A percentile compares a stretch with the other conserved stretches of the same genome.
phyloP scores from a whole-genome alignment of 2,797 vertebrate species.

The Harpagifer antarcticus region DNA sequence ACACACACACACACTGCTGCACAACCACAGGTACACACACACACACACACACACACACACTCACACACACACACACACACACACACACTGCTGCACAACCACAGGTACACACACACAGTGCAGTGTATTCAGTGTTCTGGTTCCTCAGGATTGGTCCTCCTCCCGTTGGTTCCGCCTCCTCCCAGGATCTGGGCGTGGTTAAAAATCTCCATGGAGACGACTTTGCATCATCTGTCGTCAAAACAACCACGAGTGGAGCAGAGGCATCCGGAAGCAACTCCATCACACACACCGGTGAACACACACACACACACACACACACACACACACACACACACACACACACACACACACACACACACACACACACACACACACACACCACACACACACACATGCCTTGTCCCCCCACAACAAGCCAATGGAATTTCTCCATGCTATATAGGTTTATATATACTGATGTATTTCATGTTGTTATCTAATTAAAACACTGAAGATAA shows the following conservation, averaged over 20 bases:
- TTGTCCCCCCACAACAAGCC: too few species aligned
- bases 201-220: slow-evolving; percentile 92
- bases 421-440: too few species aligned
- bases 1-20: slow-evolving; percentile 84
- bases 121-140: too few species aligned
- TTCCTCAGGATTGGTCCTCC: slow-evolving; percentile 35
- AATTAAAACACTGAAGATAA: too few species aligned
- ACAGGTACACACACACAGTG: not conserved
- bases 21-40: slow-evolving; percentile 43
- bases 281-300: too few species aligned
- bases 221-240: slow-evolving; percentile 79
- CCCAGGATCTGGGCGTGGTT: slow-evolving; percentile 91
- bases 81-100: slow-evolving; percentile 68
- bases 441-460: too few species aligned
- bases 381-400: too few species aligned
- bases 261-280: slow-evolving; percentile 84
- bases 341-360: not conserved
- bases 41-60: slow-evolving; percentile 90
- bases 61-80: slow-evolving; percentile 7
- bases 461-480: too few species aligned
- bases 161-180: slow-evolving; percentile 88
- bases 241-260: not conserved
- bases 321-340: not conserved
- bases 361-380: not conserved
- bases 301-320: not conserved